Base-by-base conservation (phyloP, 2,888 invertebrate species). In the Nymphalis c-album region DNA sequence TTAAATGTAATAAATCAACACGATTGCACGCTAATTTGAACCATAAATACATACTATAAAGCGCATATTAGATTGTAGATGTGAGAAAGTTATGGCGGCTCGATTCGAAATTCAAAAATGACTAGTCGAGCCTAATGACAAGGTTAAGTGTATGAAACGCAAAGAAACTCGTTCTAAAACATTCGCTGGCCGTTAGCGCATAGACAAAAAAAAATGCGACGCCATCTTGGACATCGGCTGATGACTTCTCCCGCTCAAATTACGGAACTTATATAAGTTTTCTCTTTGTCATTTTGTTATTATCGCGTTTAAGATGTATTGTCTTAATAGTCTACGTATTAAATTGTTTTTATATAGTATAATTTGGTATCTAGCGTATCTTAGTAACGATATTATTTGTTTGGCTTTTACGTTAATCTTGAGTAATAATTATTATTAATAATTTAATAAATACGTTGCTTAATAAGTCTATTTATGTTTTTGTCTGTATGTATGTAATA, bases 71-170 rank as follows among this genome's bases (percentile, higher is more conserved):
- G 13, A 45, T 58, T 35, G 45, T 46, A 31, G 6, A 2, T 7
- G 5, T 20, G 3, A 13, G 64, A 63, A 46, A 69, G 63, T 73
- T 76, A 74, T 59, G 73, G 63, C 73, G 66, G 65, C 69, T 60
- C 31, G 70, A 51, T 70, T 75, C 69, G 67, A 71, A 77, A 73
- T 75, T 75, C 72, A 77, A 74, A 77, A 79, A 77, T 77, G 76
- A 78, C 77, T 77, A 77, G 77, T 71, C 73, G 76, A 69, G 76
- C 75, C 77, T 80, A 80, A 80, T 80, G 80, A 80, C 79, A 79
- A 80, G 80, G 80, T 80, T 80, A 78, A 77, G 76, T 77, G 76
- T 76, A 78, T 76, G 78, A 78, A 77, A 79, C 78, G 78, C 75
- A 76, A 77, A 78, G 79, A 77, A 79, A 80, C 80, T 76, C 77